Evolutionary conservation across 2,113 vertebrate genomes (phyloP), one percentile per base, ranked within the genome.

Genomic region (Amazona guildingii): DNA sequence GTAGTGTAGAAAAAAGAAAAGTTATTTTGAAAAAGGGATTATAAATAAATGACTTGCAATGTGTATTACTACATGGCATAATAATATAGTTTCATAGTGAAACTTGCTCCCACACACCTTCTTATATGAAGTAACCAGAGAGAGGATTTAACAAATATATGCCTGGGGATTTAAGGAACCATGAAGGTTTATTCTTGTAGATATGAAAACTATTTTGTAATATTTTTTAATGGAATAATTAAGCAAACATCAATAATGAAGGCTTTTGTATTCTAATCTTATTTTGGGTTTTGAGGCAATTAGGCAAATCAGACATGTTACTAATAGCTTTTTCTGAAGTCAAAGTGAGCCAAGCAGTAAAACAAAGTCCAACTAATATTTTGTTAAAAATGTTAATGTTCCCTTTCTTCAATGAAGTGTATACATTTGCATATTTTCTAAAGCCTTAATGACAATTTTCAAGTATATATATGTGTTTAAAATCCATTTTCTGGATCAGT

Each of bases 31-130:
- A 76, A 75, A 77, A 48, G 9, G 67, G 6, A 33, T 83, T 74
- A 70, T 78, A 83, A 95, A 94, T 93, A 91, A 95, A 95, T 90
- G 46, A 67, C n/a, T 88, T 85, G 19, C 27, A 63, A 41, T 20
- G 78, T 67, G 41, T 86, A 81, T 74, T 88, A 23, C 48, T 90
- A 83, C 62, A 92, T 64, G 48, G 43, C 73, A 83, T 52, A 88
- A 83, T 17, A 62, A 55, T 17, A 39, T 7, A 48, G 23, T 68
- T 93, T 63, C 9, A 14, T 41, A 63, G 6, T 75, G 64, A 77
- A 86, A 44, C 35, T 89, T 4, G 2, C 37, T 64, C 11, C 37
- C 11, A 21, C 10, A 5, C 21, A 35, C 12, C 8, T 78, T 67
- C 18, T 64, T 52, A 64, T 25, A 13, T 5, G 39, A 81, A 24